A percentile compares a stretch with the other conserved stretches of the same genome.
Conservation (phyloP, 2,797 vertebrate genomes). For the Enteromius radiatus region DNA sequence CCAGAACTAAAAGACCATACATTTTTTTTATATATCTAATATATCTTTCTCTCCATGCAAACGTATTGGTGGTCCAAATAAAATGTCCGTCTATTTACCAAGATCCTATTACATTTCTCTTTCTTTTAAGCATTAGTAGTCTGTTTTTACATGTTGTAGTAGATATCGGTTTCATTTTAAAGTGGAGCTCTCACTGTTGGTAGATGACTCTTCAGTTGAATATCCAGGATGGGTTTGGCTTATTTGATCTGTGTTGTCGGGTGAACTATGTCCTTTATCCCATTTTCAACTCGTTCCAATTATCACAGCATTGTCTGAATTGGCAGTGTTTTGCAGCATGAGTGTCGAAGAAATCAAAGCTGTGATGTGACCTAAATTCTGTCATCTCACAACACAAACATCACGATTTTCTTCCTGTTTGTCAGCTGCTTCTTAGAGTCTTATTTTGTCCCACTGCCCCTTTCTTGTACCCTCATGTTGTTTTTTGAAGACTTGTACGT, state of each 20-base stretch:
- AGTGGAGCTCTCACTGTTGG: neutral
- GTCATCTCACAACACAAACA: conserved; percentile 3
- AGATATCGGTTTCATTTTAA: neutral
- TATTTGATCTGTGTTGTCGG: too few relatives aligned
- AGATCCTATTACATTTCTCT: neutral
- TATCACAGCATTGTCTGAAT: conserved; percentile 20
- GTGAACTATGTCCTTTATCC: conserved; percentile 13
- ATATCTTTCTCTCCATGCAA: neutral
- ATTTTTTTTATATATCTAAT: neutral
- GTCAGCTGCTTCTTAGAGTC: conserved; percentile 4
- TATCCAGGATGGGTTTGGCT: neutral
- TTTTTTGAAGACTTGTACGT: neutral
- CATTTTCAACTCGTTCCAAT: neutral
- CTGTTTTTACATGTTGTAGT: neutral
- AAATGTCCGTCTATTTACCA: neutral
- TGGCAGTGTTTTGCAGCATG: conserved; percentile 5
- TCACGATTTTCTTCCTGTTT: neutral
- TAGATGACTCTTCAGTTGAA: neutral
- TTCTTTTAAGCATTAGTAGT: neutral
- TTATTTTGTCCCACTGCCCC: neutral
- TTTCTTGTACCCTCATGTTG: neutral
- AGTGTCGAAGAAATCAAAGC: conserved; percentile 12
- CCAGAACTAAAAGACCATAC: neutral
- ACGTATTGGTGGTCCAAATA: conserved; percentile 3
- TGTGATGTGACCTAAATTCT: conserved; percentile 26